phyloP scores from a whole-genome alignment of 30 jellyfish, hydroid and myxozoan genomes.

The Chironex yamaguchii region DNA sequence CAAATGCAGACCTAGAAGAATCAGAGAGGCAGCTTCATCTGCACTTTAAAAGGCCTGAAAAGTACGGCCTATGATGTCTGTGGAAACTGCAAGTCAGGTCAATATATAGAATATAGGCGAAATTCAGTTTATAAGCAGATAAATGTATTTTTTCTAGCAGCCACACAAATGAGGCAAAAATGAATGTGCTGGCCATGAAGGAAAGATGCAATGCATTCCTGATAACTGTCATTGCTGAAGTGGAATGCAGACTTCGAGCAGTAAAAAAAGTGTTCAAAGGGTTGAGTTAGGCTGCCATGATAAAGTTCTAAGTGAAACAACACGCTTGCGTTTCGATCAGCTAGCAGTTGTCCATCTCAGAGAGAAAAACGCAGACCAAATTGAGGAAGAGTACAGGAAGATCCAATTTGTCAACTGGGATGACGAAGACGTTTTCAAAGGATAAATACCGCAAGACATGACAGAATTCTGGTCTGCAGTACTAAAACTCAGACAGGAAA shows the following conservation, averaged over 20 bases:
- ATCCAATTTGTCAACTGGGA: conserved; percentile 27
- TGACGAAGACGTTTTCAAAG: conserved; percentile 34
- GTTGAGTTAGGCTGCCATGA: conserved; percentile 32
- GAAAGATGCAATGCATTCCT: conserved; percentile 53
- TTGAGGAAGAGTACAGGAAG: conserved; percentile 73
- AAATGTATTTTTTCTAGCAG: background rate
- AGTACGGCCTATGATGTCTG: conserved; percentile 23
- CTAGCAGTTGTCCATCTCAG: conserved; percentile 58
- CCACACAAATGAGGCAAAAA: background rate
- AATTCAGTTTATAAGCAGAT: conserved; percentile 37
- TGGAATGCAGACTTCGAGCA: conserved; percentile 50
- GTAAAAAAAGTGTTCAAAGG: conserved; percentile 36
- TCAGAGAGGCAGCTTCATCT: conserved; percentile 22
- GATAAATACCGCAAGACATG: conserved; percentile 35
- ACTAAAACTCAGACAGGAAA: too few species aligned
- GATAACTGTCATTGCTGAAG: conserved; percentile 45
- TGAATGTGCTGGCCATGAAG: conserved; percentile 13
- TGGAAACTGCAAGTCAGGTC: conserved; percentile 12
- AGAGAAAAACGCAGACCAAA: conserved; percentile 7
- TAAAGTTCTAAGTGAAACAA: conserved; percentile 44
- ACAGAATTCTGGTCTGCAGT: too few species aligned
- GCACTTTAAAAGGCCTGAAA: conserved; percentile 42
- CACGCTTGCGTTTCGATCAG: conserved; percentile 11
- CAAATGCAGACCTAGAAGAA: conserved; percentile 69
- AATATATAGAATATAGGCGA: conserved; percentile 67